Evolutionary conservation across 2,888 invertebrate species (phyloP), one percentile per base, ranked within the genome.

Genomic region (Clostera curtula): DNA sequence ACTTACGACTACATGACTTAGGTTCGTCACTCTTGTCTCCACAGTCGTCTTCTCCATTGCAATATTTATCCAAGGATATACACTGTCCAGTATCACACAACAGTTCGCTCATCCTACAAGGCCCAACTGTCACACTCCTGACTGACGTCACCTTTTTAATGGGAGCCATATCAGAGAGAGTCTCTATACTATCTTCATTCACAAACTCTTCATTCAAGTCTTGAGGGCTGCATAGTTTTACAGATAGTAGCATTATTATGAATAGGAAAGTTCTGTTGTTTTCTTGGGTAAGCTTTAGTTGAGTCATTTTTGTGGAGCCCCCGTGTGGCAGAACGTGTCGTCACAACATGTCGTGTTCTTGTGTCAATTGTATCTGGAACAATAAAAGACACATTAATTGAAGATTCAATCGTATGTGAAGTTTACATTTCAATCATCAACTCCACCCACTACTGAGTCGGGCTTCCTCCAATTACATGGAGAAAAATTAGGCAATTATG

Each of bases 1-100:
- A 90, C 92, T 92, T 75, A 93, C 93, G 91, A 54, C 92, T 86
- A 69, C 93, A 93, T 50, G 87, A 87, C 43, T 87, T 85, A 2
- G 89, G 88, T 66, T 93, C 93, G 64, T 93, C 93, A 47, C 89
- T 90, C 52, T 88, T 88, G 67, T 93, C 93, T 13, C 88, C 88
- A 54, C 93, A 93, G 64, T 93, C 92, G 52, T 89, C 88, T 34
- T 89, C 83, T 10, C 91, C 90, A 57, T 93, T 91, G 72, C 93
- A 93, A 65, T 87, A 91, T 68, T 89, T 89, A 74, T 90, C 90
- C 58, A 90, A 72, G 19, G 89, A 87, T 54, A 93, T 86, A 74
- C 93, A 92, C 68, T 88, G 87, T 20, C 88, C 87, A 14, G 87
- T 87, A 56, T 87, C 86, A 66, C 88, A 89, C 29, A 85, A 70